phyloP scores from a whole-genome alignment of 1,140 invertebrate species.

The Reticulitermes speratus region DNA sequence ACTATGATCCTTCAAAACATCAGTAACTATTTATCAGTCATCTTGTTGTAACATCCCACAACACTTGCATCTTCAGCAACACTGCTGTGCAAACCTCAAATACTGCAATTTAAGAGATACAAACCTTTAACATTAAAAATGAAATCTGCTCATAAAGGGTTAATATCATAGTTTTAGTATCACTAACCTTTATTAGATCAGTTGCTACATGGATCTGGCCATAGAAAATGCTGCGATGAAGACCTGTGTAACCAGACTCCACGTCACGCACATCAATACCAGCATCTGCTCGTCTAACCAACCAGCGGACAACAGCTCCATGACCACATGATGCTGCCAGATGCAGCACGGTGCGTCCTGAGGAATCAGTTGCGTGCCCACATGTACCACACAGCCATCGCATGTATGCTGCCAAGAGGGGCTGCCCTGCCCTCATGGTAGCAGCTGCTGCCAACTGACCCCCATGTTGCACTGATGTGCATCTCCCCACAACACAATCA shows the following conservation, averaged over 20 bases:
- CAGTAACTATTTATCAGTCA: too few species aligned
- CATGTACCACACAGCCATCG: slow-evolving; percentile 59
- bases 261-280: slow-evolving; percentile 62
- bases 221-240: slow-evolving; percentile 74
- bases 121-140: too few species aligned
- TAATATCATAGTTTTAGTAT: too few species aligned
- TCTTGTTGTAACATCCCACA: too few species aligned
- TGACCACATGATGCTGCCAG: slow-evolving; percentile 68
- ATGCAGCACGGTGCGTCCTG: slow-evolving; percentile 65
- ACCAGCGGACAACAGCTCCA: slow-evolving; percentile 62
- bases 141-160: too few species aligned
- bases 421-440: slow-evolving; percentile 55
- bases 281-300: slow-evolving; percentile 57
- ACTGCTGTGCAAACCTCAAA: too few species aligned
- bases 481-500: slow-evolving; percentile 43
- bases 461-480: slow-evolving; percentile 62
- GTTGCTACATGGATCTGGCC: slow-evolving; percentile 68
- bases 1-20: too few species aligned
- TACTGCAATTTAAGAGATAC: too few species aligned
- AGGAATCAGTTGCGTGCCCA: slow-evolving; percentile 51
- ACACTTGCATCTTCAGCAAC: too few species aligned
- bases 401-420: slow-evolving; percentile 56
- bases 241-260: slow-evolving; percentile 72
- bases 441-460: slow-evolving; percentile 58
- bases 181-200: slow-evolving; percentile 57